Evolutionary conservation across 2,113 vertebrate genomes (phyloP), one percentile per base, ranked within the genome.

Genomic region (Aix galericulata): DNA sequence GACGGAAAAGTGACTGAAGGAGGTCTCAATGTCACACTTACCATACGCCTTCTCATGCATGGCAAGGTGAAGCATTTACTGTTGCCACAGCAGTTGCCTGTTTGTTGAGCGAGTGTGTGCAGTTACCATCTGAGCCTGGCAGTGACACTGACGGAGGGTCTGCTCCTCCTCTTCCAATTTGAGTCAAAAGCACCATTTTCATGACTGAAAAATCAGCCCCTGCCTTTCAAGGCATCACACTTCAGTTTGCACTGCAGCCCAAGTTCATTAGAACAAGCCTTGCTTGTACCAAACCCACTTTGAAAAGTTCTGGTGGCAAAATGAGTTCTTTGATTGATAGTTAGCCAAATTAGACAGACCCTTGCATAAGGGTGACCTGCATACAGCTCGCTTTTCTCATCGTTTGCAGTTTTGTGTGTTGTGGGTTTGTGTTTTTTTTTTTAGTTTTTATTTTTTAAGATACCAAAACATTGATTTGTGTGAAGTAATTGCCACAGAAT

Each of bases 41-140:
- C 98, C 60, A 98, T 99, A 84, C 98, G 98, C 78, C 98, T 99
- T 95, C 97, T 99, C 95, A 99, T 99, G 99, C 99, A 99, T 6
- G 99, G 99, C 93, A 99, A 99, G 98, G 99, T 99, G 98, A 98
- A 75, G 94, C 56, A 84, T 84, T 92, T 93, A 42, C 29, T 84
- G 36, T 81, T 81, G 67, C 77, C 58, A 16, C 73, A 71, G 58
- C 5, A 2, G 59, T 46, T 85, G 63, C 72, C 50, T 63, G 73
- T 53, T 40, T 83, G 11, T 83, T 75, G 81, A 86, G n/a, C 1
- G 11, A 31, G 60, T 64, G 64, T 63, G 40, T 83, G 55, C 64
- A 31, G 48, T 36, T 76, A 27, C 44, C n/a, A 44, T 55, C 58
- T 36, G 71, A 88, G 50, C 50, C 66, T 62, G 27, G 48, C 76